Conservation (phyloP, 1,140 invertebrate genomes). For the Dreissena polymorpha region DNA sequence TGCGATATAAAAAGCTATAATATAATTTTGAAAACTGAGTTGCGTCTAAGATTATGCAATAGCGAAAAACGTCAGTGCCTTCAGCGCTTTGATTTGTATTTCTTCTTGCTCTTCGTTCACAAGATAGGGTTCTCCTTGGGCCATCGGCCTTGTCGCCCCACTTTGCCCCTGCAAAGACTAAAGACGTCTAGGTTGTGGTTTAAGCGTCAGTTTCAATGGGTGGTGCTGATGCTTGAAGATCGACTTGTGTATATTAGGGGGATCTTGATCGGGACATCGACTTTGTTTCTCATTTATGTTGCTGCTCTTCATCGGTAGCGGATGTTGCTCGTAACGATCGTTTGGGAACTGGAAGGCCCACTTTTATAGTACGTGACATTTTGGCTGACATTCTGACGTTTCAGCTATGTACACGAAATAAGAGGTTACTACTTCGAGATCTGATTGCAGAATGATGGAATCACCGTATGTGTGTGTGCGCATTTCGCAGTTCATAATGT, state of each 20-base stretch:
- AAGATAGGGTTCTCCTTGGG: constrained; percentile 9
- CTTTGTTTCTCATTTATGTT: not conserved
- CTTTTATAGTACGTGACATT: not conserved
- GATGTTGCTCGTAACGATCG: not conserved
- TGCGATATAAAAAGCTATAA: too few relatives aligned
- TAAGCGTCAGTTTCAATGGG: constrained; percentile 9
- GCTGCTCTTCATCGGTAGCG: constrained; percentile 1
- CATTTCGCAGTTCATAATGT: too few relatives aligned
- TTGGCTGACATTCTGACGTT: constrained; percentile 8
- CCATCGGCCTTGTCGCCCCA: not conserved
- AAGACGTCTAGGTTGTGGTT: not conserved
- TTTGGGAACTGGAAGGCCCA: too few relatives aligned
- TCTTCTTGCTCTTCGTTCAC: constrained; percentile 11
- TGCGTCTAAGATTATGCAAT: too few relatives aligned
- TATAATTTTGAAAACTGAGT: too few relatives aligned
- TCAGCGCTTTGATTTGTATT: not conserved
- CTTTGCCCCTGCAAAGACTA: not conserved
- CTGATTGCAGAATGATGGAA: constrained; percentile 5
- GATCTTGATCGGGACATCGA: constrained; percentile 4
- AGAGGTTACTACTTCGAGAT: constrained; percentile 10
- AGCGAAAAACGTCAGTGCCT: too few relatives aligned
- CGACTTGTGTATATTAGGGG: not conserved
- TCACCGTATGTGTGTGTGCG: not conserved
- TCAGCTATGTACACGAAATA: not conserved
- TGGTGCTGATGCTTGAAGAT: constrained; percentile 4